Base-by-base conservation (phyloP, 53 echinoderm and acorn worm species). In the Crossaster papposus region DNA sequence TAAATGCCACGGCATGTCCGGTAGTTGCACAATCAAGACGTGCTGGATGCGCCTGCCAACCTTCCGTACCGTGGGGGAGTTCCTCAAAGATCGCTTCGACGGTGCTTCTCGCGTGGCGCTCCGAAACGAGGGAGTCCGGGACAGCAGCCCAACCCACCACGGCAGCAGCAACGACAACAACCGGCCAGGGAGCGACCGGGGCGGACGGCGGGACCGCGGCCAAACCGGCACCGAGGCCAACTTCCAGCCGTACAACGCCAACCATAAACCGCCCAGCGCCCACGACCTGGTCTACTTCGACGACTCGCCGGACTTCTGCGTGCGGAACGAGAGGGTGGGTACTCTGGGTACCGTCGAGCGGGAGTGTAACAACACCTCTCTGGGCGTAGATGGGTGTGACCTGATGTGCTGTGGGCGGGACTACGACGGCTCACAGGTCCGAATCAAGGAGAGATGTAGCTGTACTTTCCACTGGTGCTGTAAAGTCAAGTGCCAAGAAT, bases 401-500 rank as follows among this genome's bases (percentile, higher is more conserved):
- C 85, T 98, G 15, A 93, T 98, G 98, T 98, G 98, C 64, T 98
- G 98, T 54, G 88, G 90, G 32, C 87, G 98, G 36, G 98, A 96
- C 14, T 96, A 94, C 31, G 85, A 81, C 7, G 77, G 93, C n/a
- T 89, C 91, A 51, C 91, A 90, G 62, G 91, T 92, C 26, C 78
- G 89, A 28, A 87, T 98, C 12, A 95, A 86, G 68, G 95, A 98
- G 33, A 89, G 96, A 79, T 98, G 98, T 51, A 96, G 94, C 83
- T 98, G 98, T 86, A 98, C 98, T 4, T 98, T 98, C 89, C 96
- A 98, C 77, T 98, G 98, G 98, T 98, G 98, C 54, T 98, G 98
- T 80, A 82, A 95, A 58, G 98, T 98, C 3, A 90, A 94, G 70
- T 98, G 98, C 32, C 86, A 94, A 76, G 95, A 98, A 35, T 98